A percentile compares a stretch with the other conserved stretches of the same genome.
Evolutionary conservation across 2,888 invertebrate species (phyloP).

Genomic region (Heliconius charithonia): DNA sequence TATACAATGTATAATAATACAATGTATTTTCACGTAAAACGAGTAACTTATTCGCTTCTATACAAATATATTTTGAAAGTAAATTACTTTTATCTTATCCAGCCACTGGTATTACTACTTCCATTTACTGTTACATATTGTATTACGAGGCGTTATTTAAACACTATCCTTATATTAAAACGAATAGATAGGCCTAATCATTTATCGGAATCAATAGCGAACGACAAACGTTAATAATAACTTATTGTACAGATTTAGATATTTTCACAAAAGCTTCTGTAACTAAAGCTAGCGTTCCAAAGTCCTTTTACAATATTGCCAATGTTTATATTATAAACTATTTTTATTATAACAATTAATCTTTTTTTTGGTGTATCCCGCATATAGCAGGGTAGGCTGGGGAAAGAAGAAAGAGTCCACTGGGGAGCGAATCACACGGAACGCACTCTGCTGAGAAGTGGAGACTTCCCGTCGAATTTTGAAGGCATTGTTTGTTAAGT

Average conservation of each 20-base stretch:
- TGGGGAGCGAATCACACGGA: too few species aligned
- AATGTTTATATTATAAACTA: not conserved
- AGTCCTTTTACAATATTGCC: constrained; percentile 3
- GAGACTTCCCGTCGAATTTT: too few species aligned
- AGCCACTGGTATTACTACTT: constrained; percentile 11
- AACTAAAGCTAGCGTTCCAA: constrained; percentile 35
- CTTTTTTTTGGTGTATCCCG: too few species aligned
- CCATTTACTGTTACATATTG: constrained; percentile 37
- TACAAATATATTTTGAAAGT: constrained; percentile 13
- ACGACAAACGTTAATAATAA: constrained; percentile 42
- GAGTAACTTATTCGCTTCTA: not conserved
- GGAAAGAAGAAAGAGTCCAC: too few species aligned
- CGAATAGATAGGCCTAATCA: constrained; percentile 42
- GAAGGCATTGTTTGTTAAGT: too few species aligned
- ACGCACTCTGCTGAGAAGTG: too few species aligned
- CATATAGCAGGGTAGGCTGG: too few species aligned
- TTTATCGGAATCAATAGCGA: constrained; percentile 44
- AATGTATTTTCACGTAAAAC: not conserved
- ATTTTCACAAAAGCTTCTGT: constrained; percentile 42
- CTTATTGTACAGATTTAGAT: constrained; percentile 42
- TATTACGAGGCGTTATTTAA: constrained; percentile 40
- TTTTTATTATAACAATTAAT: not conserved
- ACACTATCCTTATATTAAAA: constrained; percentile 44
- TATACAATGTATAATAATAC: not conserved
- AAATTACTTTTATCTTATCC: constrained; percentile 23